These are phyloP conservation scores for Phaetusa simplex DNA, from an alignment of 2,113 vertebrate species.

Conservation along the genomic window DNA sequence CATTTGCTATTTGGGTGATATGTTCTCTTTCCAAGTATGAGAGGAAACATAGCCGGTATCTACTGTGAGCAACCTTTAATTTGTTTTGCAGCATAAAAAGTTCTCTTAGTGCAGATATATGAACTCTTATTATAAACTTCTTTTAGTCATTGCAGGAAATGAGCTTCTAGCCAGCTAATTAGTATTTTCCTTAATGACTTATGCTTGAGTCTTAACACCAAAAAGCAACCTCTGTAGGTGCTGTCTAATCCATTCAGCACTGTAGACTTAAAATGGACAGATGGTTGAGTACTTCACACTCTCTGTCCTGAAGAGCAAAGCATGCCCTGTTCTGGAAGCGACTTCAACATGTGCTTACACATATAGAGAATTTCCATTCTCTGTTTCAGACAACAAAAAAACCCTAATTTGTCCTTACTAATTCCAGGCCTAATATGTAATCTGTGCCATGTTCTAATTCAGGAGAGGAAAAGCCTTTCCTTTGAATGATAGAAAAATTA, in stretches of 20 bases:
- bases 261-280: neutral
- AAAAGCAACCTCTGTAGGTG: neutral
- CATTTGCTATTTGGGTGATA: neutral
- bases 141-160: conserved; percentile 18
- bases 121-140: neutral
- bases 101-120: neutral
- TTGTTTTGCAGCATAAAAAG: neutral
- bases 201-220: neutral
- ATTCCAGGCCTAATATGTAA: neutral
- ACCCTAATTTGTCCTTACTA: neutral
- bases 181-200: conserved; percentile 20
- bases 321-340: neutral
- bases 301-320: neutral
- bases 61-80: neutral
- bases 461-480: neutral
- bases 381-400: neutral
- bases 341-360: neutral
- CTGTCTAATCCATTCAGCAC: neutral
- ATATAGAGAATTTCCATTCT: neutral
- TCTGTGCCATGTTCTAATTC: neutral
- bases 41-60: neutral
- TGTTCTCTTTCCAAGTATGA: neutral
- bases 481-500: neutral
- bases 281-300: neutral
- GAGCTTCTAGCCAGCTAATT: conserved; percentile 19